Percentiles rank a stretch among this genome's conserved stretches.
Conservation (phyloP, 2,797 vertebrate genomes). For the Uromys caudimaculatus region DNA sequence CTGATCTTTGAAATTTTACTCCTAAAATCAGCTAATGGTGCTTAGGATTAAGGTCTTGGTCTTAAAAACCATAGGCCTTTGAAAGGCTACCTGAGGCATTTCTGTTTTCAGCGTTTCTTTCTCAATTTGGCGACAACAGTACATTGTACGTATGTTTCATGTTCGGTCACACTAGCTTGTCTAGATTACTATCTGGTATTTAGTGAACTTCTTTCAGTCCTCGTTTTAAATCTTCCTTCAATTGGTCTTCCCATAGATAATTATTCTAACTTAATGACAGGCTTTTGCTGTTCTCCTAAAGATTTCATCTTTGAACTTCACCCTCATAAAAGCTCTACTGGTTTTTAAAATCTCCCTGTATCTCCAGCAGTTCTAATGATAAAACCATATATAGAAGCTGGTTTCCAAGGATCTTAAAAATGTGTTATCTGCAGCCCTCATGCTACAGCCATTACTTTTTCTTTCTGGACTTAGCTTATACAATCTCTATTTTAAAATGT, state of each 20-base stretch:
- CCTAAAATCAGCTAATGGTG: not conserved
- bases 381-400: not conserved
- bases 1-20: not conserved
- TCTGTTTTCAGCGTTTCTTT: not conserved
- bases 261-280: too few relatives aligned
- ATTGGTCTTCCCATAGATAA: not conserved
- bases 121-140: not conserved
- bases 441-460: rapidly evolving
- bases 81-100: not conserved
- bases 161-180: too few relatives aligned
- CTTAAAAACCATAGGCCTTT: not conserved
- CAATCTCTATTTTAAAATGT: not conserved
- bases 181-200: not conserved
- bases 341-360: too few relatives aligned
- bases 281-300: not conserved
- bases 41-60: not conserved
- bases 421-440: not conserved
- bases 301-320: not conserved
- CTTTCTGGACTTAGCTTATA: not conserved
- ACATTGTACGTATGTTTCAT: not conserved
- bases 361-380: not conserved
- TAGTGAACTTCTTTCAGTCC: not conserved
- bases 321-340: not conserved
- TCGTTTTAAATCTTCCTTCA: not conserved
- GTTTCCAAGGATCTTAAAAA: not conserved